Percentiles rank a stretch among this genome's conserved stretches.
Evolutionary conservation across 1,140 invertebrate species (phyloP).

Genomic region (Sitophilus oryzae): DNA sequence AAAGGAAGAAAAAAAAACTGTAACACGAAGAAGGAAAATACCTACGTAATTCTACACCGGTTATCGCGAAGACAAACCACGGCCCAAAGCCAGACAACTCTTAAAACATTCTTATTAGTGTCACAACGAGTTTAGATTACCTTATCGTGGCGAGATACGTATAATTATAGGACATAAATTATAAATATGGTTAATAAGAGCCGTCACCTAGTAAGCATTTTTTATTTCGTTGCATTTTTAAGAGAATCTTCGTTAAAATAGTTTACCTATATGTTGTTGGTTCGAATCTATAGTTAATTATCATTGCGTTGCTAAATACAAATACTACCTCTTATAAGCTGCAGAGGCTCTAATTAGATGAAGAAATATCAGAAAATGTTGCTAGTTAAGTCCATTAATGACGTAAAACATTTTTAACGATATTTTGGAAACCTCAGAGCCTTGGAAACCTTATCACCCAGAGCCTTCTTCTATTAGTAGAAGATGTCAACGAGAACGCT

Average conservation of each 20-base stretch:
- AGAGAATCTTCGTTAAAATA: no score
- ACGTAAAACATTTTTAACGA: no score
- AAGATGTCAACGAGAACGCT: constrained; percentile 88
- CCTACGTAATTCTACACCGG: neutral
- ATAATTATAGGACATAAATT: neutral
- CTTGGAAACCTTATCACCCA: constrained; percentile 86
- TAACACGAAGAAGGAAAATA: neutral
- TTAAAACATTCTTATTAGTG: neutral
- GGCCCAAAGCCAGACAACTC: neutral
- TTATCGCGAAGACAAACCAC: neutral
- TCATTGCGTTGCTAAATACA: no score
- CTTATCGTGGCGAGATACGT: neutral
- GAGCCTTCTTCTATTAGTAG: constrained; percentile 78
- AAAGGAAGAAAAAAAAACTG: neutral
- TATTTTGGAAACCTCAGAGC: no score
- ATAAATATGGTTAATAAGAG: neutral
- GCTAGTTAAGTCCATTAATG: no score
- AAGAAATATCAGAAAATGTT: no score
- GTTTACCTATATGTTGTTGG: no score
- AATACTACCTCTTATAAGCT: no score
- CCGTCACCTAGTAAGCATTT: neutral
- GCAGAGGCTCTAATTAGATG: no score
- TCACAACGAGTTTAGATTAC: neutral
- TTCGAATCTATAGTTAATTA: no score
- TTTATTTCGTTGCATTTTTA: no score